Evolutionary conservation across 2,113 vertebrate species (phyloP).

Genomic region (Laterallus jamaicensis): DNA sequence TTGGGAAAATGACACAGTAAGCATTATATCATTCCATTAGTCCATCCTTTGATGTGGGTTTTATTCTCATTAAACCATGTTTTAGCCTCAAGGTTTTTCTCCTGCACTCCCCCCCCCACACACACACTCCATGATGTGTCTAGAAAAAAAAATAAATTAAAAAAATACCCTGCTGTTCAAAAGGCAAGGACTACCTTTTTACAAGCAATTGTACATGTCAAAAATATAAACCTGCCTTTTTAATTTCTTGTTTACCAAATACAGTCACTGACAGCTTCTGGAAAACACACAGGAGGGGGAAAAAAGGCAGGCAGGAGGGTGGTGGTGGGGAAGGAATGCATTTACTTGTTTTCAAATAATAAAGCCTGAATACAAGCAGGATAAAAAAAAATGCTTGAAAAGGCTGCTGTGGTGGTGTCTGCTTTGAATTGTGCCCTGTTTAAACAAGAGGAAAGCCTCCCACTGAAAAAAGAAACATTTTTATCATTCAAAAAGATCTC

Average conservation of each 20-base stretch:
- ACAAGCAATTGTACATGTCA: slow-evolving; percentile 29
- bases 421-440: slow-evolving; percentile 60
- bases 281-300: neutral
- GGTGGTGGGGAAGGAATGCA: slow-evolving; percentile 16
- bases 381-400: slow-evolving; percentile 23
- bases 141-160: neutral
- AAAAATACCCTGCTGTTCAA: neutral
- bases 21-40: slow-evolving; percentile 60
- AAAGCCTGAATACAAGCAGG: slow-evolving; percentile 33
- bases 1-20: slow-evolving; percentile 60
- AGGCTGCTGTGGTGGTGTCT: neutral
- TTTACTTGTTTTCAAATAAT: slow-evolving; percentile 60
- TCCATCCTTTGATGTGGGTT: slow-evolving; percentile 55
- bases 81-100: slow-evolving; percentile 47
- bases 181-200: slow-evolving; percentile 30
- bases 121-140: neutral
- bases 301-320: neutral
- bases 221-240: slow-evolving; percentile 45
- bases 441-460: slow-evolving; percentile 54
- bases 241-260: slow-evolving; percentile 47
- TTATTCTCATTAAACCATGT: slow-evolving; percentile 58
- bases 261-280: neutral
- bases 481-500: slow-evolving; percentile 63
- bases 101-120: neutral
- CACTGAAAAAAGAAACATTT: slow-evolving; percentile 60